phyloP scores from a whole-genome alignment of 2,113 vertebrate species.

The Lipophrys pholis region DNA sequence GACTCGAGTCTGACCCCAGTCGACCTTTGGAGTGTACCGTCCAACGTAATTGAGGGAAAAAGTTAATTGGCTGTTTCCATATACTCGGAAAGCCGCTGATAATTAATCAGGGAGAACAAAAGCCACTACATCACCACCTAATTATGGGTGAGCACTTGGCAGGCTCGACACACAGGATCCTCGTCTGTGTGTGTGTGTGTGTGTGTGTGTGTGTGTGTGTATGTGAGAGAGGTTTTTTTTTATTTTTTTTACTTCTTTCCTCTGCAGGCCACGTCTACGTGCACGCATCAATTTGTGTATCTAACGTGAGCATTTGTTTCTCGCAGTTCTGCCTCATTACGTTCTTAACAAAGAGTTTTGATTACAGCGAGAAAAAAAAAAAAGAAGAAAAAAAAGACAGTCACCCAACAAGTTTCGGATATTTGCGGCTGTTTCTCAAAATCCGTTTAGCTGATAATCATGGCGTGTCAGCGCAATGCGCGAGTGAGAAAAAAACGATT shows the following conservation, averaged over 20 bases:
- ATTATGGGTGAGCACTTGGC: conserved; percentile 77
- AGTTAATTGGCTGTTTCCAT: conserved; percentile 72
- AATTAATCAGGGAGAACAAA: conserved; percentile 79
- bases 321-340: conserved; percentile 58
- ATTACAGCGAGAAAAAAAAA: conserved; percentile 30
- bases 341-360: conserved; percentile 39
- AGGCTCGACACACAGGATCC: conserved; percentile 60
- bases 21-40: conserved; percentile 68
- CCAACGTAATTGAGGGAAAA: conserved; percentile 63
- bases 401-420: conserved; percentile 30
- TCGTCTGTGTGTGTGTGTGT: conserved; percentile 12
- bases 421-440: conserved; percentile 46
- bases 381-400: conserved; percentile 19
- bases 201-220: conserved; percentile 26
- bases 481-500: background rate
- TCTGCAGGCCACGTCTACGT: too few relatives aligned
- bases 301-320: conserved; percentile 19
- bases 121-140: conserved; percentile 70
- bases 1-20: conserved; percentile 34
- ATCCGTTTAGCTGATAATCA: conserved; percentile 42
- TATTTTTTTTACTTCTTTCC: too few relatives aligned
- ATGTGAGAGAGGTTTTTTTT: too few relatives aligned
- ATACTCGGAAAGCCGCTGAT: conserved; percentile 61
- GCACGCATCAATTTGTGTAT: too few relatives aligned
- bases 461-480: background rate